A percentile compares a stretch with the other conserved stretches of the same genome.
Conservation (phyloP, 2,797 vertebrate genomes). For the Tapera naevia region DNA sequence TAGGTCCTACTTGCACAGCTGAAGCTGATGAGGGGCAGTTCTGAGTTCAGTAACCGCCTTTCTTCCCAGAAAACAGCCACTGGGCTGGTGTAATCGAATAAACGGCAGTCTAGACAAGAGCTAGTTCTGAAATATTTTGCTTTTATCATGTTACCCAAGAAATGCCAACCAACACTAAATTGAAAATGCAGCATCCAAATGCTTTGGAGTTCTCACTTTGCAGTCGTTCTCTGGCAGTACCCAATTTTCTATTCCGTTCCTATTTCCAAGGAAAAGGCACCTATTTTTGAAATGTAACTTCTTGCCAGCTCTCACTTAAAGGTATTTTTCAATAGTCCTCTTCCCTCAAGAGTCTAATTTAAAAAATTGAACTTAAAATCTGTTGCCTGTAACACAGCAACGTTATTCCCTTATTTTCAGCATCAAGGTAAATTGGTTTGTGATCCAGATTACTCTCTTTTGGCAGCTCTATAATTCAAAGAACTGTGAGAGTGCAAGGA, state of each 20-base stretch:
- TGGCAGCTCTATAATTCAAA: background rate
- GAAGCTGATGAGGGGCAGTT: background rate
- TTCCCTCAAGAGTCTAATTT: background rate
- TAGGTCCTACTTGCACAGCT: background rate
- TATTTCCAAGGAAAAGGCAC: background rate
- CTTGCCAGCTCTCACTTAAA: background rate
- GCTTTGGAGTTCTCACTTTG: constrained; percentile 22
- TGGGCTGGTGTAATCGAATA: background rate
- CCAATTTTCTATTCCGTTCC: background rate
- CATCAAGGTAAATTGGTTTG: background rate
- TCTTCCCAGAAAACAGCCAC: background rate
- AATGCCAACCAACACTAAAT: background rate
- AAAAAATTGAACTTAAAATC: background rate
- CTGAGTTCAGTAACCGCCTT: background rate
- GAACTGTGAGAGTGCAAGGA: background rate
- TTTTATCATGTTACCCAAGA: constrained; percentile 12
- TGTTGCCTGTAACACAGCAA: background rate
- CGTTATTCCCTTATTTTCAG: background rate
- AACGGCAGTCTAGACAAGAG: background rate
- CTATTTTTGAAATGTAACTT: background rate
- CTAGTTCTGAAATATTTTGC: constrained; percentile 7
- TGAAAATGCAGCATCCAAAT: background rate
- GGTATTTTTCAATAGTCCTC: background rate
- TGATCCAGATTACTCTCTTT: background rate
- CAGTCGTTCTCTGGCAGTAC: background rate